phyloP scores from a whole-genome alignment of 53 echinoderm and acorn worm genomes.

The Stichopus horrens region DNA sequence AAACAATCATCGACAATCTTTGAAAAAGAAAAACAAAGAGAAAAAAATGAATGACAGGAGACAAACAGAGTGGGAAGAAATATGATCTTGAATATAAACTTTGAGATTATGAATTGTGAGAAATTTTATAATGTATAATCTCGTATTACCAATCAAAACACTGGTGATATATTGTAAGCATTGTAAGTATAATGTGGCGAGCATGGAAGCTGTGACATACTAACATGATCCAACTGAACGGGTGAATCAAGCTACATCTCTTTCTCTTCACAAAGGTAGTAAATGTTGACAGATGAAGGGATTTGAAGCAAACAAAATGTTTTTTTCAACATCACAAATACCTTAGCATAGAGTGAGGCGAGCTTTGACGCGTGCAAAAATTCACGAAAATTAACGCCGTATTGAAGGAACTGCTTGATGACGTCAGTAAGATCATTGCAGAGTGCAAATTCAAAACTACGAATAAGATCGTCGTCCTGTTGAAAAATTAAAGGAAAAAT shows the following conservation, averaged over 20 bases:
- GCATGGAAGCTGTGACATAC: no score
- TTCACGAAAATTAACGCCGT: conserved; percentile 55
- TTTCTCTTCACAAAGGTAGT: no score
- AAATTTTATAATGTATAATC: no score
- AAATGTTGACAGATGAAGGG: no score
- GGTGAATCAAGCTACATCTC: no score
- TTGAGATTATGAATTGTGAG: no score
- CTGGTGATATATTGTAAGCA: no score
- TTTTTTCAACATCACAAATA: background rate
- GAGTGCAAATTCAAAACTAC: conserved; percentile 54
- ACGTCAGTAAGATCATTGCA: conserved; percentile 74
- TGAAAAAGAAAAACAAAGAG: background rate
- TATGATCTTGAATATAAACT: no score
- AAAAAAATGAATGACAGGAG: background rate
- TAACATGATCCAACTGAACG: no score
- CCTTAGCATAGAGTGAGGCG: conserved; percentile 7
- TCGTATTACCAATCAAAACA: no score
- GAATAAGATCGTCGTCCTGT: background rate
- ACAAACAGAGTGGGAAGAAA: no score
- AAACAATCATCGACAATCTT: conserved; percentile 12
- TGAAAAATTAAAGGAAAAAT: background rate
- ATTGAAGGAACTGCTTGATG: conserved; percentile 70
- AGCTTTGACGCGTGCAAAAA: conserved; percentile 51
- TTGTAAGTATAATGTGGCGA: no score
- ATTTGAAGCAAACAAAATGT: background rate